Base-by-base conservation (phyloP, 2,888 invertebrate genomes). In the Sesamia inferens region DNA sequence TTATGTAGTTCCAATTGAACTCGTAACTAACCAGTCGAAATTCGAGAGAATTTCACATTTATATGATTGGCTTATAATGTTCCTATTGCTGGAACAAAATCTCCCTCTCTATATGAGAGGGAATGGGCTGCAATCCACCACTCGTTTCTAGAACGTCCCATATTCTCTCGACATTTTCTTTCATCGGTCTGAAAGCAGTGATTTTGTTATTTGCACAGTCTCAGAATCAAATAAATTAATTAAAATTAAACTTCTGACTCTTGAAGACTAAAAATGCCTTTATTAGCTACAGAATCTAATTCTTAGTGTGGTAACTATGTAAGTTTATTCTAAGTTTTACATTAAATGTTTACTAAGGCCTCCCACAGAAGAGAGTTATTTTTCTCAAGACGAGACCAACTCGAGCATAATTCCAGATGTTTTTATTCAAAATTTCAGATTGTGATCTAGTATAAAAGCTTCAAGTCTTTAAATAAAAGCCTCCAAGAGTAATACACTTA, bases 401-500 rank as follows among this genome's bases (percentile, higher is more conserved):
- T 74, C 11, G 3, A 54, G 16, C n/a, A 47, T 67, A 74, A 74
- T 54, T 19, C n/a, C 42, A 31, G 54, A 68, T 24, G 55, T 62
- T 75, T 74, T 62, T 74, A 74, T 75, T 61, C 48, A 74, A 62
- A 74, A 74, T 44, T 14, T 62, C 68, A 48, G 55, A 31, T 75
- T 62, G 13, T 31, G 24, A 24, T 42, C 14, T 68, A n/a, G 22
- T 42, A 62, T 75, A 31, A 74, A 68, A 16, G 24, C 68, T 39
- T 31, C 19, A 24, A 14, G 13, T 39, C 13, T 54, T 74, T 39
- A 54, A 54, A 24, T 67, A 67, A 67, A 57, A 73, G n/a, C 31
- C 8, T 73, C 19, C 14, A 8, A 16, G 31, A 57, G 16, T 42
- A 16, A 31, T n/a, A n/a, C n/a, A n/a, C n/a, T n/a, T n/a, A n/a